phyloP scores from a whole-genome alignment of 2,113 vertebrate genomes.

The Hippocampus comes region DNA sequence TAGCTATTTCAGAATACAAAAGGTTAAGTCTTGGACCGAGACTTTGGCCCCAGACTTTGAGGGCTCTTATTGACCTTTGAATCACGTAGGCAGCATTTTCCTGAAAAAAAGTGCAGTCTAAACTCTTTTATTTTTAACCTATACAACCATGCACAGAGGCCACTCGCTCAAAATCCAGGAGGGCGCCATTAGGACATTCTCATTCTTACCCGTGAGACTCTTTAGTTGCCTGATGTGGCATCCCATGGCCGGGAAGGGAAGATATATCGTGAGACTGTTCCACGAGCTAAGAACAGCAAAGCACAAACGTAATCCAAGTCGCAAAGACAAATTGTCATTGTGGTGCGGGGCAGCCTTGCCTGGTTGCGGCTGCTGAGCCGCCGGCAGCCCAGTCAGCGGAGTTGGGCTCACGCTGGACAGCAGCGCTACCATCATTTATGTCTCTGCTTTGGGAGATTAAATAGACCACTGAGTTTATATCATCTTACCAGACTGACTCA shows the following conservation, averaged over 20 bases:
- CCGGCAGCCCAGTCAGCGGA: constrained; percentile 48
- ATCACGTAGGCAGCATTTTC: neutral
- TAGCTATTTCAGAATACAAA: too few relatives aligned
- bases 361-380: constrained; percentile 38
- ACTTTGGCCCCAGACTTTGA: too few relatives aligned
- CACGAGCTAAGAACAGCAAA: constrained; percentile 49
- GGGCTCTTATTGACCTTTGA: neutral
- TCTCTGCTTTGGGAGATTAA: constrained; percentile 14
- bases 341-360: constrained; percentile 2
- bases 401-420: constrained; percentile 36
- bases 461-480: too few relatives aligned
- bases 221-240: constrained; percentile 10
- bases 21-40: too few relatives aligned
- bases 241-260: constrained; percentile 18
- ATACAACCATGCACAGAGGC: neutral
- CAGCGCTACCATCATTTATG: constrained; percentile 29
- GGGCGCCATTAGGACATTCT: neutral
- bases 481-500: neutral
- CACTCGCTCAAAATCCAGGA: neutral
- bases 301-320: constrained; percentile 42
- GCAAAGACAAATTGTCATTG: constrained; percentile 47
- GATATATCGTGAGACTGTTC: constrained; percentile 38
- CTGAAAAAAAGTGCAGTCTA: neutral
- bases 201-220: constrained; percentile 15
- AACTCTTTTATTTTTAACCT: neutral